Conservation (phyloP, 2,888 invertebrate species). For the Folsomia manolachei region DNA sequence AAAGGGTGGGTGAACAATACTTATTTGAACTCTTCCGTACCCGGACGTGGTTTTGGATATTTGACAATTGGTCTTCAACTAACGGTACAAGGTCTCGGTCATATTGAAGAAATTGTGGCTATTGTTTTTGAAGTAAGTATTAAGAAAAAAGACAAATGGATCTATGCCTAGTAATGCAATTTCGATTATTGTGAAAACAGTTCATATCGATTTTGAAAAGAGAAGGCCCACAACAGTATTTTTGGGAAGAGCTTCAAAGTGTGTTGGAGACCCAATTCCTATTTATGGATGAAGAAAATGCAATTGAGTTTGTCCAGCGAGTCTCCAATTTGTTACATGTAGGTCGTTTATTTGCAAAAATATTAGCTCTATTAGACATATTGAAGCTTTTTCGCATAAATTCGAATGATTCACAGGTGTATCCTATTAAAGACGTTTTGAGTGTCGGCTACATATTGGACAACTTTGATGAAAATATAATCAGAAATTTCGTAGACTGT, state of each 20-base stretch:
- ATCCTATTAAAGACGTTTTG: conserved; percentile 78
- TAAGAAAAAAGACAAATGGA: neutral
- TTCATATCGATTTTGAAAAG: conserved; percentile 77
- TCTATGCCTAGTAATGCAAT: neutral
- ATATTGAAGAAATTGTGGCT: conserved; percentile 82
- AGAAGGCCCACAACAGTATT: conserved; percentile 77
- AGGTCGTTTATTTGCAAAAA: conserved; percentile 30
- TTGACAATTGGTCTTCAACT: conserved; percentile 81
- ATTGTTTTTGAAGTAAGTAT: conserved; percentile 69
- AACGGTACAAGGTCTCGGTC: conserved; percentile 83
- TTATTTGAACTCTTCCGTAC: conserved; percentile 18
- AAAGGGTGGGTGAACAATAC: conserved; percentile 29
- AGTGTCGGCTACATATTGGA: conserved; percentile 71
- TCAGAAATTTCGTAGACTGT: conserved; percentile 67
- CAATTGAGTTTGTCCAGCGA: conserved; percentile 62
- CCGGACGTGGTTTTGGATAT: conserved; percentile 82
- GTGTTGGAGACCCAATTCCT: conserved; percentile 76
- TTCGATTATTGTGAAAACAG: too few relatives aligned
- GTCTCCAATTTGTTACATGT: conserved; percentile 26
- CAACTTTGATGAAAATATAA: conserved; percentile 82
- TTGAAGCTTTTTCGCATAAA: too few relatives aligned
- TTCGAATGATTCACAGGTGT: conserved; percentile 54
- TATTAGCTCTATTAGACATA: too few relatives aligned
- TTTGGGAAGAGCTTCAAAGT: conserved; percentile 83
- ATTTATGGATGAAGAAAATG: conserved; percentile 79